A percentile compares a stretch with the other conserved stretches of the same genome.
These are phyloP conservation scores for Panurus biarmicus DNA, from an alignment of 2,113 vertebrate genomes.

Conservation along the genomic window DNA sequence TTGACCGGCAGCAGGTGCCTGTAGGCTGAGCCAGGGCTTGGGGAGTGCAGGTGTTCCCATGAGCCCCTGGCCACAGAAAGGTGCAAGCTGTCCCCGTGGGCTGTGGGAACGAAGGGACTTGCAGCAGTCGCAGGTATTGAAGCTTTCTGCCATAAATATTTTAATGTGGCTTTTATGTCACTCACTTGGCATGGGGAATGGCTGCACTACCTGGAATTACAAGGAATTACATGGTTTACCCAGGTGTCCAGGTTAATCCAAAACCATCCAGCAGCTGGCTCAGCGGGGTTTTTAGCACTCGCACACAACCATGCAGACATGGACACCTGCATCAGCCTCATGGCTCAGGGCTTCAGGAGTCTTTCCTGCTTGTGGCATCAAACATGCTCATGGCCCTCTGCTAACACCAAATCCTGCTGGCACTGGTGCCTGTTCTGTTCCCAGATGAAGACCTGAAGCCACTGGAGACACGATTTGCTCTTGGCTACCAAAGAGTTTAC, in stretches of 20 bases:
- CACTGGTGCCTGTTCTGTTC: neutral
- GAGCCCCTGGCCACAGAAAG: neutral
- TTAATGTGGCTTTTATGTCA: neutral
- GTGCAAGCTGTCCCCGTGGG: rapidly evolving
- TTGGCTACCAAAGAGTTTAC: neutral
- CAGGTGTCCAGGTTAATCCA: neutral
- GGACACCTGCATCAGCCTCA: neutral
- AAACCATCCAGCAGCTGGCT: rapidly evolving
- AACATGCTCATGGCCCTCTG: rapidly evolving
- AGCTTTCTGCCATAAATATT: conserved; percentile 4
- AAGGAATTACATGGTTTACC: rapidly evolving
- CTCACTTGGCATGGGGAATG: neutral
- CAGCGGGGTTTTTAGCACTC: neutral
- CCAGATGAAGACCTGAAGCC: neutral
- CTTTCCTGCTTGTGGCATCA: neutral
- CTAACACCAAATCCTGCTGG: rapidly evolving
- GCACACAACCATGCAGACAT: rapidly evolving
- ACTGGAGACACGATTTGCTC: rapidly evolving
- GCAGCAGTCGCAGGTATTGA: neutral
- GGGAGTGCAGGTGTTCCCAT: neutral
- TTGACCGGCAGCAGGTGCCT: neutral
- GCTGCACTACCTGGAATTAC: neutral
- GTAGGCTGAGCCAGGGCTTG: neutral
- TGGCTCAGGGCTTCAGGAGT: neutral
- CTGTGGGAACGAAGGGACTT: neutral